Evolutionary conservation across 1,140 invertebrate species (phyloP), one percentile per base, ranked within the genome.

Genomic region (Drosophila watanabei): DNA sequence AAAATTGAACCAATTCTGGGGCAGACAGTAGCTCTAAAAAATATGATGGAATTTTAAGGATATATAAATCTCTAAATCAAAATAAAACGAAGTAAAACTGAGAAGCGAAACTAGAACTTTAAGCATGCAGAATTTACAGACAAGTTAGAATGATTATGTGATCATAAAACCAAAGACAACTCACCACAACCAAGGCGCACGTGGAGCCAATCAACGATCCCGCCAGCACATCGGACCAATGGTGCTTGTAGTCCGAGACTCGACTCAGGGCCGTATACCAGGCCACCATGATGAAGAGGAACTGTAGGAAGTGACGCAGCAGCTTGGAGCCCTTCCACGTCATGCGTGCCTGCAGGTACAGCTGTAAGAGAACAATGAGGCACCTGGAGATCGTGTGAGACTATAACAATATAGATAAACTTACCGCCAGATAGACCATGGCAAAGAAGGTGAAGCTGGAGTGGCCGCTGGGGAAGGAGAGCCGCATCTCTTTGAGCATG

Each of bases 181-280:
- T 95, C 92, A 96, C 95, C 83, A 95, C 94, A 76, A 96, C 82
- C 56, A 95, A 66, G 43, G 95, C 95, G 49, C 92, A 94, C 13
- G 94, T 80, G 4, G 94, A 78, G 4, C 95, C 95, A 70, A 96
- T 94, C 11, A 82, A 72, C 56, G 94, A 94, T 4, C 95, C 95
- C 28, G 94, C 94, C 7, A 96, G 92, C 18, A 96, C 95, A 93
- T 96, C 96, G 75, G 87, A 91, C 92, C 98, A 99, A 91, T 99
- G 98, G 94, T 99, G 98, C 94, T 99, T 99, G 94, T 99, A 98
- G 94, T 99, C 97, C 2, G 97, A 97, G 24, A 99, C 95, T 30
- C 98, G 95, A 5, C 97, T 97, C 94, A 98, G 95, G 4, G 96
- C 96, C 4, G 97, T 98, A 88, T 95, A 97, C 95, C 96, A 96